phyloP scores from a whole-genome alignment of 2,113 vertebrate species.

The Patagioenas fasciata region DNA sequence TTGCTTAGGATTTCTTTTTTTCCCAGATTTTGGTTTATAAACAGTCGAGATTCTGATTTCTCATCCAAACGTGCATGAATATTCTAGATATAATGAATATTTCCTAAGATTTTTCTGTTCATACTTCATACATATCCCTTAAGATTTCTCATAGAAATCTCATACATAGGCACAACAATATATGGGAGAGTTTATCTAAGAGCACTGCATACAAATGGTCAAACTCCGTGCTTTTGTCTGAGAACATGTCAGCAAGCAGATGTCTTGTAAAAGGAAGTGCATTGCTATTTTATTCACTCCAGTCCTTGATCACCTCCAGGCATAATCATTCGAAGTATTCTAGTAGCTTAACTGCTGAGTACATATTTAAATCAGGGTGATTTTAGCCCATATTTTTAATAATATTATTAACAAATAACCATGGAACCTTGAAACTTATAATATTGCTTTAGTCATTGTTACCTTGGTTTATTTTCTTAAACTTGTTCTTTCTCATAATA shows the following conservation, averaged over 20 bases:
- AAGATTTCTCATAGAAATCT: neutral
- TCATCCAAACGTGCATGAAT: neutral
- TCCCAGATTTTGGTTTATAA: neutral
- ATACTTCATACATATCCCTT: neutral
- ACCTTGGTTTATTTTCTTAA: neutral
- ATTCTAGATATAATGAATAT: neutral
- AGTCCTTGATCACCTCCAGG: neutral
- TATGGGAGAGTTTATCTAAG: neutral
- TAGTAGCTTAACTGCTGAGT: neutral
- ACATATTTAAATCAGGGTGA: neutral
- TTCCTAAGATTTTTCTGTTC: neutral
- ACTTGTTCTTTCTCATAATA: neutral
- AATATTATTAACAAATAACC: neutral
- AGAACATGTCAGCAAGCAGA: neutral
- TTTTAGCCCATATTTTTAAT: neutral
- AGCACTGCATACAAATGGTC: rapidly evolving
- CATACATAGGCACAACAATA: neutral
- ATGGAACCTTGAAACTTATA: neutral
- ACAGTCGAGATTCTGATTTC: neutral
- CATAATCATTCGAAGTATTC: neutral
- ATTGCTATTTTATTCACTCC: neutral
- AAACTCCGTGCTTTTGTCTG: neutral
- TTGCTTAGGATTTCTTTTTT: neutral
- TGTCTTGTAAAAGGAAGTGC: neutral
- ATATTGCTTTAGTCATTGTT: neutral